A percentile compares a stretch with the other conserved stretches of the same genome.
Evolutionary conservation across 2,888 invertebrate species (phyloP).

Genomic region (Tupiocoris notatus): DNA sequence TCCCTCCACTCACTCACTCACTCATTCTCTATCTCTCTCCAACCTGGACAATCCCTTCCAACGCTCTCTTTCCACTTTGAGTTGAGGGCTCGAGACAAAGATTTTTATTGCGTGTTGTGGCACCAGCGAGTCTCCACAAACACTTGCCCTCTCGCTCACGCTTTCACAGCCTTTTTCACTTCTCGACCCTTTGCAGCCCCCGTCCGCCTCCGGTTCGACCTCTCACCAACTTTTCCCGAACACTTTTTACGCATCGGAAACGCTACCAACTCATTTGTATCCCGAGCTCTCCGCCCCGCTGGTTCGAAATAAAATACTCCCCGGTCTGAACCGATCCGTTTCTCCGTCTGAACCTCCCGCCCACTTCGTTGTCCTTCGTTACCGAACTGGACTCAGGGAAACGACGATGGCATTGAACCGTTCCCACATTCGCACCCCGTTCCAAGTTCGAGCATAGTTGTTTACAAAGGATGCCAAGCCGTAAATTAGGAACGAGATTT

Average conservation of each 20-base stretch:
- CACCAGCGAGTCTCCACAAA: conserved; percentile 41
- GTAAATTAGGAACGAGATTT: too few relatives aligned
- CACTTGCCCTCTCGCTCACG: conserved; percentile 2
- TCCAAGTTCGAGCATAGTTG: too few relatives aligned
- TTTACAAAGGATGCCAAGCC: too few relatives aligned
- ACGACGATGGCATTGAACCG: too few relatives aligned
- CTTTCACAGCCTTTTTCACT: neutral
- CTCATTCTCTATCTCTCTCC: neutral
- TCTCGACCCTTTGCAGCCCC: neutral
- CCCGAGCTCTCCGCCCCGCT: conserved; percentile 24
- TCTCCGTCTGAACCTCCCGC: neutral
- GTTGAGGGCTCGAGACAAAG: conserved; percentile 31
- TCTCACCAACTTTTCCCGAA: neutral
- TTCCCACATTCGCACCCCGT: too few relatives aligned
- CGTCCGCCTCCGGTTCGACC: neutral
- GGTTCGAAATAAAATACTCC: conserved; percentile 2
- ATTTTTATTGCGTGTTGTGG: conserved; percentile 43
- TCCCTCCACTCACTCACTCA: too few relatives aligned
- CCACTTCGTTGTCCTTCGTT: too few relatives aligned
- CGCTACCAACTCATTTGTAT: conserved; percentile 30
- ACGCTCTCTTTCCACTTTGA: neutral
- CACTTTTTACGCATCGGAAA: conserved; percentile 29
- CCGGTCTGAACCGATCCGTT: neutral
- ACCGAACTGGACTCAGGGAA: too few relatives aligned
- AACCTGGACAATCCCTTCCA: neutral